Conservation (phyloP, 2,888 invertebrate genomes). For the Zhengitettix transpicula region DNA sequence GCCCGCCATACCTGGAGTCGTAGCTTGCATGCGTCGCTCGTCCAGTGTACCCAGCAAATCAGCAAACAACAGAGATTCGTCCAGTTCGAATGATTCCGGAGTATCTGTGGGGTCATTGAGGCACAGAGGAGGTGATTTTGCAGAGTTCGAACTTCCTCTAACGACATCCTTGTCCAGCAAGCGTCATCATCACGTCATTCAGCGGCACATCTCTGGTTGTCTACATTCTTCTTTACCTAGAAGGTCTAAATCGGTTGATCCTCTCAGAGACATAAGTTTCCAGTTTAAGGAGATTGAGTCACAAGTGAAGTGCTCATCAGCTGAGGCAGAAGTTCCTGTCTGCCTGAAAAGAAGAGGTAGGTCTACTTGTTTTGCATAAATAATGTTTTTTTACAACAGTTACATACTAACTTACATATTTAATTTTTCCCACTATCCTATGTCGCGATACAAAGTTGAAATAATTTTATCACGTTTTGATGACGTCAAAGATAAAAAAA, state of each 20-base stretch:
- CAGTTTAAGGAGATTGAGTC: conserved; percentile 43
- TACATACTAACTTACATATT: too few relatives aligned
- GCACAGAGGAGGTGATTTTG: conserved; percentile 41
- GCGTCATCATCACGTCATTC: conserved; percentile 33
- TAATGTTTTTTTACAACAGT: too few relatives aligned
- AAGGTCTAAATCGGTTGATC: conserved; percentile 64
- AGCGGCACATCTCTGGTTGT: conserved; percentile 22
- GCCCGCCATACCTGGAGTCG: conserved; percentile 9
- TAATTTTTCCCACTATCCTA: too few relatives aligned
- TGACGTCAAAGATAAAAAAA: too few relatives aligned
- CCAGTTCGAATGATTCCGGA: conserved; percentile 72
- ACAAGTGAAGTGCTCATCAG: conserved; percentile 53
- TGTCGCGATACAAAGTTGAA: too few relatives aligned
- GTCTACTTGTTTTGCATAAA: not conserved
- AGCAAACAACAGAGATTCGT: conserved; percentile 61
- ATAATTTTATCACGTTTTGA: too few relatives aligned
- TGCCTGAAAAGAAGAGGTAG: conserved; percentile 32
- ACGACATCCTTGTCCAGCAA: conserved; percentile 37
- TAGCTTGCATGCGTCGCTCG: conserved; percentile 52
- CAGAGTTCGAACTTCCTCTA: conserved; percentile 49
- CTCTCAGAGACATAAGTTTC: conserved; percentile 51
- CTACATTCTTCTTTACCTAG: conserved; percentile 50
- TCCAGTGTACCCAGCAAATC: conserved; percentile 65
- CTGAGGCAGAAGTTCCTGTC: conserved; percentile 59
- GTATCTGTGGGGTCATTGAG: conserved; percentile 53